A percentile compares a stretch with the other conserved stretches of the same genome.
phyloP scores from a whole-genome alignment of 2,797 vertebrate genomes.

The Halcyon smyrnensis region DNA sequence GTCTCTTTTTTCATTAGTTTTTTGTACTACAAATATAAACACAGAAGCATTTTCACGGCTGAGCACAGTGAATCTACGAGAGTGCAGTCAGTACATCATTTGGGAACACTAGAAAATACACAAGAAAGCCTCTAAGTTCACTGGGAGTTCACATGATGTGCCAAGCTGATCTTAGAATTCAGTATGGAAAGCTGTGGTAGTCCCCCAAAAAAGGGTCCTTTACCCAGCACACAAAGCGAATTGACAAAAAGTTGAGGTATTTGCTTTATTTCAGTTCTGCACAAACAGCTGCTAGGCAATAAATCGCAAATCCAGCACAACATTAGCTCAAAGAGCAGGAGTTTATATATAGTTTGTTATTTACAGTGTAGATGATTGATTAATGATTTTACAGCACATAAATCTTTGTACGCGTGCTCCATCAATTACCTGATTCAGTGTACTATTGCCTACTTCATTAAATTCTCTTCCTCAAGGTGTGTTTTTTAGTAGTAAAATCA shows the following conservation, averaged over 20 bases:
- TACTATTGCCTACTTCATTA: not conserved
- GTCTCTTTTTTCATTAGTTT: constrained; percentile 60
- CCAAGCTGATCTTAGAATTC: not conserved
- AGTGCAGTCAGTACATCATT: not conserved
- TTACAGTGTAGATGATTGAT: not conserved
- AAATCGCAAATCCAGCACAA: not conserved
- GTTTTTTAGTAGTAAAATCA: not conserved
- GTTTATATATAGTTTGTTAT: not conserved
- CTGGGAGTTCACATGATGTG: accelerated
- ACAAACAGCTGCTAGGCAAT: not conserved
- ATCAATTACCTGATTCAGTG: not conserved
- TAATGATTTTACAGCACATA: too few species aligned
- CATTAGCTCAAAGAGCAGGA: not conserved
- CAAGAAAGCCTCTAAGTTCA: not conserved
- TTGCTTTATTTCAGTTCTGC: not conserved
- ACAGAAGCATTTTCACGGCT: not conserved
- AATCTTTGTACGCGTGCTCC: not conserved
- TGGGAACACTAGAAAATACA: not conserved
- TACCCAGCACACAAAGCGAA: not conserved
- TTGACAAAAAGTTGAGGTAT: not conserved
- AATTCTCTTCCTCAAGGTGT: not conserved
- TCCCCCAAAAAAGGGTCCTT: not conserved
- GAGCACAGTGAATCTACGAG: not conserved
- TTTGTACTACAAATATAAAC: not conserved
- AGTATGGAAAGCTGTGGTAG: not conserved